Percentiles rank a stretch among this genome's conserved stretches.
Conservation (phyloP, 1,140 invertebrate genomes). For the Cotesia glomerata region DNA sequence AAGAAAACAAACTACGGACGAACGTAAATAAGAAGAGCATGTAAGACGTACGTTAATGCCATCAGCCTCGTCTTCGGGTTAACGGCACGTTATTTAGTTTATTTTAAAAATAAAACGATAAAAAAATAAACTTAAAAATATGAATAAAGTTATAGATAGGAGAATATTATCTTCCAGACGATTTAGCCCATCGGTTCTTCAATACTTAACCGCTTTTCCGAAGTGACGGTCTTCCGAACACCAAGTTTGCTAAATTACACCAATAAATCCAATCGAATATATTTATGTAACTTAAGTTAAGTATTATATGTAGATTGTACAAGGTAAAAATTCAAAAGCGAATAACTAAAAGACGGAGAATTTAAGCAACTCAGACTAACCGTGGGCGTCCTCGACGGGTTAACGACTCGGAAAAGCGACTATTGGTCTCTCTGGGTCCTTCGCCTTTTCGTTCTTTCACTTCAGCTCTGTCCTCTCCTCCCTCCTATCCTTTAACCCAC, state of each 20-base stretch:
- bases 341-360: constrained; percentile 1
- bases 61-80: constrained; percentile 11
- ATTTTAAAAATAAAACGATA: constrained; percentile 5
- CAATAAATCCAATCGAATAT: not conserved
- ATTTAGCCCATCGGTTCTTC: not conserved
- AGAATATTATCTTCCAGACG: constrained; percentile 7
- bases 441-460: constrained; percentile 33
- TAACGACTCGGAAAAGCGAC: constrained; percentile 40
- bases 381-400: constrained; percentile 36
- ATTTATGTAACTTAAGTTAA: no score
- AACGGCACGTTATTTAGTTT: constrained; percentile 1
- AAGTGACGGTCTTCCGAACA: not conserved
- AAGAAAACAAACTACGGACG: not conserved
- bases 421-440: constrained; percentile 36
- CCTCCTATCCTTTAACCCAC: not conserved
- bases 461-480: constrained; percentile 17
- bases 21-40: not conserved
- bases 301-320: not conserved
- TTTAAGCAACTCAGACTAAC: constrained; percentile 27
- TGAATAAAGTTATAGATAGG: not conserved
- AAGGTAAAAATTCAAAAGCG: not conserved
- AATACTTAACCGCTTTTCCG: not conserved
- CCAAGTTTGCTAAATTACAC: constrained; percentile 5
- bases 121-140: constrained; percentile 9
- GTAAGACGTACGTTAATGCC: not conserved